These are phyloP conservation scores for Apogon talboti DNA, from an alignment of 2,797 vertebrate genomes.

Conservation along the genomic window DNA sequence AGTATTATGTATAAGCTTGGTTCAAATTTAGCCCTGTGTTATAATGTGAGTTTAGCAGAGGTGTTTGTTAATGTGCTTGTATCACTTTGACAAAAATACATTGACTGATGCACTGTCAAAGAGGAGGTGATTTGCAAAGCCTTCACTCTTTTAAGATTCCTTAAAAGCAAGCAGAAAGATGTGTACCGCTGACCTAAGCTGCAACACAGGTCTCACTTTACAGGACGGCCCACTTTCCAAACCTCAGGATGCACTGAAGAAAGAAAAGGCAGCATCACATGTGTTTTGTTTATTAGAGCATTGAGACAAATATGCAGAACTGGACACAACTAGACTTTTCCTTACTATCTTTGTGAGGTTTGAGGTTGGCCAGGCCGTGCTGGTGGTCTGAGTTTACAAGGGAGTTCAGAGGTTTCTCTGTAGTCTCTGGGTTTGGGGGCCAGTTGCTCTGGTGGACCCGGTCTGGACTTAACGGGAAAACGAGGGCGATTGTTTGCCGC, in stretches of 20 bases:
- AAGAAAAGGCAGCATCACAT: conserved; percentile 24
- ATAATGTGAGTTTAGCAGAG: conserved; percentile 24
- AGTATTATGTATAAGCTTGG: conserved; percentile 24
- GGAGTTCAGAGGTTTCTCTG: conserved; percentile 88
- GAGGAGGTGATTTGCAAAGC: background rate
- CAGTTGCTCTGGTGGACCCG: conserved; percentile 65
- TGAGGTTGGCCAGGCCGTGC: conserved; percentile 62
- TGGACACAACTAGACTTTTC: background rate
- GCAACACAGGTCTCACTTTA: conserved; percentile 71
- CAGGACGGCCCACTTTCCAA: conserved; percentile 71
- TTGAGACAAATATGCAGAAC: background rate
- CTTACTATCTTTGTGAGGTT: conserved; percentile 76
- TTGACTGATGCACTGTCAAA: background rate
- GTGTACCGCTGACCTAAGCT: conserved; percentile 1
- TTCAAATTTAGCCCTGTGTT: conserved; percentile 11
- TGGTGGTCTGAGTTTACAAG: conserved; percentile 78
- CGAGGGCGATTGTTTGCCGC: conserved; percentile 82
- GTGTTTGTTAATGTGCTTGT: conserved; percentile 2
- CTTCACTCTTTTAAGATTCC: conserved; percentile 22
- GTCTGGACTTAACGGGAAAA: conserved; percentile 87
- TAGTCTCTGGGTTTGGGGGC: conserved; percentile 86
- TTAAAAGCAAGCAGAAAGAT: conserved; percentile 31
- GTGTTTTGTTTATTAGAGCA: background rate
- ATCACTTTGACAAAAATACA: background rate
- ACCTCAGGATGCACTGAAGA: conserved; percentile 73